These are phyloP conservation scores for Elephantulus edwardii DNA, from an alignment of 2,113 vertebrate genomes.

Conservation along the genomic window DNA sequence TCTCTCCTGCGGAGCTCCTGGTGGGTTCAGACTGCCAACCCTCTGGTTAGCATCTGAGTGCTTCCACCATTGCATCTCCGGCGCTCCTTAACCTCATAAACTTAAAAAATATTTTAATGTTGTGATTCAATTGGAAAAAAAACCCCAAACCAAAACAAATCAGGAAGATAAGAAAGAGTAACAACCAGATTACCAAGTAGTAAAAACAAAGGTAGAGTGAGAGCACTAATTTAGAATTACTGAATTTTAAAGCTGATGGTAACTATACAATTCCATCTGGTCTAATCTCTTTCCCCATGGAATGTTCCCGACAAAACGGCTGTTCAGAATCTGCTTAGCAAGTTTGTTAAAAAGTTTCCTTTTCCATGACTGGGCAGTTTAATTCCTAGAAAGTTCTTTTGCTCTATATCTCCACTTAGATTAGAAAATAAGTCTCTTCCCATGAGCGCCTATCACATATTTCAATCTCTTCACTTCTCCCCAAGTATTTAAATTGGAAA, in stretches of 20 bases:
- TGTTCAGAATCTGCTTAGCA: constrained; percentile 34
- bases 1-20: not conserved
- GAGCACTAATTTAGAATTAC: constrained; percentile 49
- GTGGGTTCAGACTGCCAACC: not conserved
- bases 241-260: constrained; percentile 49
- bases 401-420: not conserved
- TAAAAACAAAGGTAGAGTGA: constrained; percentile 45
- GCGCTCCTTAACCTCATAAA: not conserved
- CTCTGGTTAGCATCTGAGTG: not conserved
- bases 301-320: constrained; percentile 49
- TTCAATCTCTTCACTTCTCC: not conserved
- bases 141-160: constrained; percentile 61
- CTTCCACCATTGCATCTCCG: not conserved
- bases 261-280: constrained; percentile 48
- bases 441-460: not conserved
- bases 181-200: constrained; percentile 42
- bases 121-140: constrained; percentile 56
- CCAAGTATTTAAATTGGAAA: not conserved
- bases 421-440: constrained; percentile 30
- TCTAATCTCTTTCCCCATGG: constrained; percentile 33
- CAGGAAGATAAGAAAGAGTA: constrained; percentile 46
- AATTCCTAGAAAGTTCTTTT: constrained; percentile 46
- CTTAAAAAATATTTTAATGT: constrained; percentile 56
- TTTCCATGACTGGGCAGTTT: constrained; percentile 23
- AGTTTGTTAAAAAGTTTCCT: constrained; percentile 48